These are phyloP conservation scores for Globodera ellingtonae DNA, from an alignment of 1,140 invertebrate genomes.

Conservation along the genomic window DNA sequence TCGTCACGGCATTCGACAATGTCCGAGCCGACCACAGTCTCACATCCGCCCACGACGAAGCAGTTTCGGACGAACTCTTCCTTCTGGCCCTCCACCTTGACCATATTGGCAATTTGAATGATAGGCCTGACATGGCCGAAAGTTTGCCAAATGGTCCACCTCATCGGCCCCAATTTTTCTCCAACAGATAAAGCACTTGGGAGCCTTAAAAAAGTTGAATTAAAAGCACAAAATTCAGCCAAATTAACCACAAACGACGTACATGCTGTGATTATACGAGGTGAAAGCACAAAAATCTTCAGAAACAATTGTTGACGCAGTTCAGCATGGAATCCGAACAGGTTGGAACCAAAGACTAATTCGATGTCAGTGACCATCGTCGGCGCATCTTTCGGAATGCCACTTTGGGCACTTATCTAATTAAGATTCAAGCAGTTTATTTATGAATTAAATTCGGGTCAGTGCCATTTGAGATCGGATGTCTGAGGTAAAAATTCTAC, in stretches of 20 bases:
- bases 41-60: constrained; percentile 91
- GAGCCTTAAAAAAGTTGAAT: constrained; percentile 29
- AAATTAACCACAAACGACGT: constrained; percentile 4
- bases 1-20: constrained; percentile 83
- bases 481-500: neutral
- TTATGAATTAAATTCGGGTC: neutral
- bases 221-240: neutral
- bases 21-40: constrained; percentile 88
- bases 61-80: constrained; percentile 92
- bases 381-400: constrained; percentile 21
- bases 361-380: constrained; percentile 52
- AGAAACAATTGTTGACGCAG: constrained; percentile 29
- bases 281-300: constrained; percentile 44
- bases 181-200: constrained; percentile 14
- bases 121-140: constrained; percentile 75
- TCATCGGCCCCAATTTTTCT: constrained; percentile 31
- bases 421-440: too few relatives aligned
- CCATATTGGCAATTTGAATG: constrained; percentile 99
- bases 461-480: neutral
- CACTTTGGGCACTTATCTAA: constrained; percentile 10
- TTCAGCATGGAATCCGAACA: constrained; percentile 49
- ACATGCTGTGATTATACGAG: constrained; percentile 40
- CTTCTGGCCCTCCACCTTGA: constrained; percentile 79
- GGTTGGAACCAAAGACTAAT: constrained; percentile 50
- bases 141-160: neutral